Evolutionary conservation across 1,140 invertebrate species (phyloP).

Genomic region (Hypsibius dujardini): DNA sequence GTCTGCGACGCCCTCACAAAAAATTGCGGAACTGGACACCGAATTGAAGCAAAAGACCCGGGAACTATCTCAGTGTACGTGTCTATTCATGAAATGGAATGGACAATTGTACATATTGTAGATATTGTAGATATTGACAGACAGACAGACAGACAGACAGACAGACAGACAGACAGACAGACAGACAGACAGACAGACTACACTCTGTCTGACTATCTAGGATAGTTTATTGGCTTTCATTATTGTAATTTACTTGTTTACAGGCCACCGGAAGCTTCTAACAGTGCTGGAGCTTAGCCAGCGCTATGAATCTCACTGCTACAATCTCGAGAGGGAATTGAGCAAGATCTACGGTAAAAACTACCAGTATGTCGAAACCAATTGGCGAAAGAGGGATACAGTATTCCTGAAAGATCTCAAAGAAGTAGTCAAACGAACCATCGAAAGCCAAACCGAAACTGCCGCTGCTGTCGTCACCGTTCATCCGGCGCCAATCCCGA

Average conservation of each 20-base stretch:
- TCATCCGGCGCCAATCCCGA: not conserved
- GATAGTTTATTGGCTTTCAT: too few species aligned
- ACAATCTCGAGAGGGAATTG: constrained; percentile 14
- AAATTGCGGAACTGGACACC: too few species aligned
- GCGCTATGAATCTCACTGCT: constrained; percentile 7
- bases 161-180: too few species aligned
- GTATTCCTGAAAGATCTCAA: not conserved
- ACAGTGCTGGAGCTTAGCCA: not conserved
- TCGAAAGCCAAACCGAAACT: not conserved
- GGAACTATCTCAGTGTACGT: too few species aligned
- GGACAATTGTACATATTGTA: too few species aligned
- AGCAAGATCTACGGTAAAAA: constrained; percentile 8
- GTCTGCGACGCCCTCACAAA: too few species aligned
- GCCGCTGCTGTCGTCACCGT: not conserved
- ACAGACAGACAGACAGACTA: too few species aligned
- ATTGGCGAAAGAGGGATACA: not conserved
- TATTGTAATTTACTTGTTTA: not conserved
- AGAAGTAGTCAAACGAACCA: not conserved
- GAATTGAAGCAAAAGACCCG: too few species aligned
- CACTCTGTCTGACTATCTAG: too few species aligned
- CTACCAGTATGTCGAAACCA: constrained; percentile 8
- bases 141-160: too few species aligned
- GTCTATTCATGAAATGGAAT: too few species aligned
- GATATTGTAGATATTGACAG: too few species aligned
- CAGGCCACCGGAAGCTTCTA: not conserved